Evolutionary conservation across 2,797 vertebrate species (phyloP).

Genomic region (Pangasius djambal): DNA sequence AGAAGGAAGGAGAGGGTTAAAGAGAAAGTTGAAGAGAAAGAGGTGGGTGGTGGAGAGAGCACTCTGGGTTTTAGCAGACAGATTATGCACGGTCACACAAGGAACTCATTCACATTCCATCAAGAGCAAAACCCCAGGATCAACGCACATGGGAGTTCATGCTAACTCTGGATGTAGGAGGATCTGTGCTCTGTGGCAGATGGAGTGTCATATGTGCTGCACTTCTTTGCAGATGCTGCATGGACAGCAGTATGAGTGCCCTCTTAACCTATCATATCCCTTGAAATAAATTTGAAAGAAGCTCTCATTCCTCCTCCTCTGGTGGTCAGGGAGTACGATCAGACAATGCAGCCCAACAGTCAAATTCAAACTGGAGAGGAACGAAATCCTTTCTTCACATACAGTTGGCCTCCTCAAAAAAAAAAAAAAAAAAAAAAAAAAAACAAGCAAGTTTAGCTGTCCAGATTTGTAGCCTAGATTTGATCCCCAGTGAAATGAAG

Average conservation of each 20-base stretch:
- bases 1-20: background rate
- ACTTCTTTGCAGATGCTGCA: conserved; percentile 7
- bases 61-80: background rate
- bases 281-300: conserved; percentile 15
- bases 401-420: background rate
- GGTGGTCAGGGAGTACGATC: background rate
- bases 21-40: background rate
- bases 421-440: background rate
- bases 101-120: conserved; percentile 30
- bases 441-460: background rate
- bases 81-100: conserved; percentile 26
- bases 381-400: background rate
- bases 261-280: conserved; percentile 2
- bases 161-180: background rate
- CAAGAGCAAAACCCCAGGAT: conserved; percentile 4
- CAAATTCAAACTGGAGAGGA: background rate
- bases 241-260: conserved; percentile 9
- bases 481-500: background rate
- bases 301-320: background rate
- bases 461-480: background rate
- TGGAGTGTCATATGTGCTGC: conserved; percentile 11
- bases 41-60: background rate
- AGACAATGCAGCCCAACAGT: background rate
- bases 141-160: background rate
- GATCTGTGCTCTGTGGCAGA: conserved; percentile 1